Base-by-base conservation (phyloP, 2,888 invertebrate species). In the Papilio protenor region DNA sequence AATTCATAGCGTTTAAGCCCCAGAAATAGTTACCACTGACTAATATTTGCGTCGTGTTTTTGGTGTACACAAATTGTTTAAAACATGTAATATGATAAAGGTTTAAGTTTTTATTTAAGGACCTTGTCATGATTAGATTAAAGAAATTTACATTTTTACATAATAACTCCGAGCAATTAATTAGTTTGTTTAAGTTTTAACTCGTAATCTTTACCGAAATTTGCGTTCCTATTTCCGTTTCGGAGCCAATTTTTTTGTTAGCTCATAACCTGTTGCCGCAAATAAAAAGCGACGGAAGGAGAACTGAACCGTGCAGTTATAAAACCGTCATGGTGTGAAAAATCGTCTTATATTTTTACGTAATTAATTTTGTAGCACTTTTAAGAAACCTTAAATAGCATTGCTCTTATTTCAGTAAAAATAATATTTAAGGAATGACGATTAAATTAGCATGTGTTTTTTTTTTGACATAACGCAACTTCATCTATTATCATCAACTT, bases 191-290 rank as follows among this genome's bases (percentile, higher is more conserved):
- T 64, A 23, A 52, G 49, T 71, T 77, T 64, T 45, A 52, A 77
- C 47, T 33, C 59, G 70, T 40, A 45, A 40, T 49, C 61, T 70
- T 33, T 61, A 74, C 77, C 77, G 74, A 77, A 74, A 69, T 59
- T 27, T 74, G 23, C 10, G 14, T 33, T 72, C 55, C 23, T 76
- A 47, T 71, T 45, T 45, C 33, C 49, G 69, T 61, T 70, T 59
- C 52, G 61, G 70, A 74, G 74, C 77, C 77, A 77, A 74, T 70
- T 66, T 69, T 77, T 77, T 73, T 77, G 23, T 64, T 77, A n/a
- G 64, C 59, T 64, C 59, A 47, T 70, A 77, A 77, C 77, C 74
- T 77, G 77, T 77, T 77, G 77, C 77, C 59, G 70, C 21, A 74
- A 61, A 77, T 74, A 73, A 74, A 27, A 73, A 73, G 21, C 55